A percentile compares a stretch with the other conserved stretches of the same genome.
phyloP scores from a whole-genome alignment of 1,140 invertebrate genomes.

The Caenorhabditis brenneri region DNA sequence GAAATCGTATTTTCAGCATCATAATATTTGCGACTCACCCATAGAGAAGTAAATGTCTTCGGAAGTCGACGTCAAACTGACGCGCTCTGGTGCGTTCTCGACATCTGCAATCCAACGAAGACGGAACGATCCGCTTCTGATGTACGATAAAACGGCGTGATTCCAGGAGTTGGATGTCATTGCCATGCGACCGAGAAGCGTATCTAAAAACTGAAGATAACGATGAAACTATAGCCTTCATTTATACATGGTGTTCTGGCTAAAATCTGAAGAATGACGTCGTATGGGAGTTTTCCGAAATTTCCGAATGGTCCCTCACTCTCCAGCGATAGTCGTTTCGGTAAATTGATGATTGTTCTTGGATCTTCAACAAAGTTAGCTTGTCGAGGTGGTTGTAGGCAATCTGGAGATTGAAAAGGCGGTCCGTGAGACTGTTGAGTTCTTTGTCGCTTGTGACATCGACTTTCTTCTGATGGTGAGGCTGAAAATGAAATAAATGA shows the following conservation, averaged over 20 bases:
- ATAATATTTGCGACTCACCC: background rate
- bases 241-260: background rate
- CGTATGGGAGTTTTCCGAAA: background rate
- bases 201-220: background rate
- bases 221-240: too few relatives aligned
- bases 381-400: background rate
- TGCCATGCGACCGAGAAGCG: background rate
- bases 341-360: background rate
- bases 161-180: conserved; percentile 6
- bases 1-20: background rate
- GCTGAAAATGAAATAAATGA: background rate
- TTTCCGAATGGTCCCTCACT: background rate
- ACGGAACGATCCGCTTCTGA: background rate
- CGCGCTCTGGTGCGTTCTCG: background rate
- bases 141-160: background rate
- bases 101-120: background rate
- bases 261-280: background rate
- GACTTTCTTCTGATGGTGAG: background rate
- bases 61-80: background rate
- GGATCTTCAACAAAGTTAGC: background rate
- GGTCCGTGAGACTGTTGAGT: background rate
- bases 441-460: background rate
- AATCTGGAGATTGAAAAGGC: background rate
- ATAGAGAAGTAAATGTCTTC: background rate
- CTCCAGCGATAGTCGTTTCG: background rate